Base-by-base conservation (phyloP, 1,140 invertebrate genomes). In the Whitmania pigra region DNA sequence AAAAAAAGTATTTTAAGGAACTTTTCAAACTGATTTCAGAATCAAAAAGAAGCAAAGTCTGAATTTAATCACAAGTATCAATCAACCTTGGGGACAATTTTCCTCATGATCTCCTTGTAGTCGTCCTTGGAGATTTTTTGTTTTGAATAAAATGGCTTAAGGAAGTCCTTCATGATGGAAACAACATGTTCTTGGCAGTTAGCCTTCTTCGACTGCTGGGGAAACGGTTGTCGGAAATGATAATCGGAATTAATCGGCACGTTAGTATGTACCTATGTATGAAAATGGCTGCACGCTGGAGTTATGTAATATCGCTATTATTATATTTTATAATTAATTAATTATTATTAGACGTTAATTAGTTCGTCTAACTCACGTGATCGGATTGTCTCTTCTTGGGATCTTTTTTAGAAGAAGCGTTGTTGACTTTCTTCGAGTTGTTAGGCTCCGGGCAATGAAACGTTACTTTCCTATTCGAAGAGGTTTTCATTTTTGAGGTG, bases 81-180 rank as follows among this genome's bases (percentile, higher is more conserved):
- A n/a, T 22, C 27, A 18, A 95, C 94, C 88, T 98, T 98, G 77
- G 93, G 93, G 77, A 98, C 94, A 84, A 92, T 89, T 85, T 92
- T 89, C 77, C 93, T 87, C 84, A 98, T 87, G 77, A 98, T 96
- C 79, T 96, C 92, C 84, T 97, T 98, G 84, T 97, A 97, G 82
- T 97, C 91, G 29, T 96, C 93, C 83, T 98, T 98, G 68, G 87
- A 89, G 67, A 98, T 90, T 78, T 90, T 90, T 79, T 94, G 93
- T 79, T 90, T 92, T 77, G 90, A 91, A 80, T 96, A 98, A 84
- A 92, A 92, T 69, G 94, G 94, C 82, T 97, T 97, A 69, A 97
- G 29, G 18, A 63, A 63, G 22, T 63, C 57, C 18, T 63, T 63
- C 57, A 63, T 63, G 11, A 63, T 63, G 2, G 57, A 63, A 7